Evolutionary conservation across 2,888 invertebrate genomes (phyloP).

Genomic region (Eilema griseolum): DNA sequence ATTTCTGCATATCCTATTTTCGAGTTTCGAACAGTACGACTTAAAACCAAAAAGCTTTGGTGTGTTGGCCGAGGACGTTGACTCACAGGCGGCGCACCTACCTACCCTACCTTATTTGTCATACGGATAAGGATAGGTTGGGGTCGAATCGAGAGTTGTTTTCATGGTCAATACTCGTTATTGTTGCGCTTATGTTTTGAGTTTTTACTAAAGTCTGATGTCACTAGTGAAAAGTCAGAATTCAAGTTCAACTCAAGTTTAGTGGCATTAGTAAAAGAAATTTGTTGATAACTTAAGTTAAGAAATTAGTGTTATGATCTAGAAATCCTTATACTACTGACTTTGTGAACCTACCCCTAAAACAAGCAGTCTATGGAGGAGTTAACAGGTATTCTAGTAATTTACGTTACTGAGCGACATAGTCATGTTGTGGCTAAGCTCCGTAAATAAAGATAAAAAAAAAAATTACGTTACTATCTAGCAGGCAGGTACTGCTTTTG

Average conservation of each 20-base stretch:
- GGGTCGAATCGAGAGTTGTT: conserved; percentile 41
- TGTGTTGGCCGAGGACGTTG: conserved; percentile 43
- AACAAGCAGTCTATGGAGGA: too few relatives aligned
- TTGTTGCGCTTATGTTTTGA: conserved; percentile 18
- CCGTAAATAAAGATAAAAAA: too few relatives aligned
- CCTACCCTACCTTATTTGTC: conserved; percentile 51
- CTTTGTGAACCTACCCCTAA: too few relatives aligned
- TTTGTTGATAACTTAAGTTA: too few relatives aligned
- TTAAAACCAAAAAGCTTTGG: conserved; percentile 33
- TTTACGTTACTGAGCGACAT: too few relatives aligned
- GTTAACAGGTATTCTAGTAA: too few relatives aligned
- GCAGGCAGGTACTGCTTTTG: too few relatives aligned
- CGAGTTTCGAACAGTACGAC: conserved; percentile 34
- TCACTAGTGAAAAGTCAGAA: neutral
- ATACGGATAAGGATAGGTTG: conserved; percentile 46
- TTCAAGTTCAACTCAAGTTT: neutral
- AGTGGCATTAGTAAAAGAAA: neutral
- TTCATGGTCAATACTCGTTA: conserved; percentile 40
- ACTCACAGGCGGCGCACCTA: conserved; percentile 49
- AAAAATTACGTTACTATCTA: too few relatives aligned
- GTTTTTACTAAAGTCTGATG: conserved; percentile 9
- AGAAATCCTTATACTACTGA: too few relatives aligned
- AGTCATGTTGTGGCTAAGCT: too few relatives aligned
- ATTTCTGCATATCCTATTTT: conserved; percentile 28
- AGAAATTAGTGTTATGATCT: too few relatives aligned